phyloP scores from a whole-genome alignment of 2,113 vertebrate genomes.

The Spermophilus dauricus region DNA sequence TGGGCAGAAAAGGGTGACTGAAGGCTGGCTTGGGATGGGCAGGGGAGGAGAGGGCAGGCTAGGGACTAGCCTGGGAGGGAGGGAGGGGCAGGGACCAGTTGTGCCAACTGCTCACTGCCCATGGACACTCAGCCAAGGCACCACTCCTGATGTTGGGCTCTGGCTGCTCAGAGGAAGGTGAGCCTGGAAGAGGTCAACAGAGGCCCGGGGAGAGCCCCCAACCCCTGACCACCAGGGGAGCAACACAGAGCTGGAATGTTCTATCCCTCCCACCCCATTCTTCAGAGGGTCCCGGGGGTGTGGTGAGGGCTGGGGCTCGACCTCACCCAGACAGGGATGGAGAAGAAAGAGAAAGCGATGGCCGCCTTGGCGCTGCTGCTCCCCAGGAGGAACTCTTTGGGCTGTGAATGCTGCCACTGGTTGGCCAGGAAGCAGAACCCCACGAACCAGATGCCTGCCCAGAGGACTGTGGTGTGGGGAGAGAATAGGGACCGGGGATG shows the following conservation, averaged over 20 bases:
- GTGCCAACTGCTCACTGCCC: not conserved
- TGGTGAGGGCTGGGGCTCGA: not conserved
- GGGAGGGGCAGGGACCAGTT: rapidly evolving
- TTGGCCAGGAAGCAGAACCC: slow-evolving; percentile 85
- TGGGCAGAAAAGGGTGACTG: slow-evolving; percentile 9
- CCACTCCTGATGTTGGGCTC: rapidly evolving
- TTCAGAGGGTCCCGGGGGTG: not conserved
- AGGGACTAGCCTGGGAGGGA: not conserved
- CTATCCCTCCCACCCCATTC: not conserved
- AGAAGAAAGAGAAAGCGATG: slow-evolving; percentile 84
- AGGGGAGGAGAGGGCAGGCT: not conserved
- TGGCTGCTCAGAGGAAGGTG: not conserved
- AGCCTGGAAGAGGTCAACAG: not conserved
- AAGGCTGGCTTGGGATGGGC: not conserved
- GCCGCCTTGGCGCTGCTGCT: slow-evolving; percentile 73
- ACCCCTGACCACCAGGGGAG: not conserved
- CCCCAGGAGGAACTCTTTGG: slow-evolving; percentile 77
- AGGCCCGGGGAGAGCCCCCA: not conserved
- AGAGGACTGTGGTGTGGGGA: slow-evolving; percentile 74
- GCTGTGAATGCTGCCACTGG: slow-evolving; percentile 77
- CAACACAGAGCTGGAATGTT: not conserved
- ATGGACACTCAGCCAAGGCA: not conserved
- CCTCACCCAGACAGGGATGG: slow-evolving; percentile 84
- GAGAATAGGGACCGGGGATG: not conserved
- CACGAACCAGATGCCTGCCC: slow-evolving; percentile 82